phyloP scores from a whole-genome alignment of 2,888 invertebrate species.

The Emmelina monodactyla region DNA sequence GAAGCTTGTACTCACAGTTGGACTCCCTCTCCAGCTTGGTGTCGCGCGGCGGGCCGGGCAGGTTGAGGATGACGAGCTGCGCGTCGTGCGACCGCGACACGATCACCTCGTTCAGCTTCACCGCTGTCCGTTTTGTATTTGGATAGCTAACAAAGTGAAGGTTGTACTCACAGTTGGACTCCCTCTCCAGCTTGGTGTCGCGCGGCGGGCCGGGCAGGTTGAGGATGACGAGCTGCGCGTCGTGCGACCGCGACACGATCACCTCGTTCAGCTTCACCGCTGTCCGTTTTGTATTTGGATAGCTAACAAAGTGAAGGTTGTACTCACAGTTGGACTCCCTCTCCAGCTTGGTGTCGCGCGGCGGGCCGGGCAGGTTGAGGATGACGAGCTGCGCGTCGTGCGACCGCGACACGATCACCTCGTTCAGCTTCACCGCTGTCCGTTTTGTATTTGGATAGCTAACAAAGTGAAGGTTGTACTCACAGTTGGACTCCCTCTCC shows the following conservation, averaged over 20 bases:
- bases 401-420: constrained; percentile 96
- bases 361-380: constrained; percentile 97
- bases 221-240: constrained; percentile 96
- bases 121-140: too few relatives aligned
- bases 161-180: constrained; percentile 91
- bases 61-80: constrained; percentile 96
- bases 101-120: constrained; percentile 97
- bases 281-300: too few relatives aligned
- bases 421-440: constrained; percentile 98
- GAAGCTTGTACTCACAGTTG: constrained; percentile 87
- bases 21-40: constrained; percentile 89
- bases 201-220: constrained; percentile 98
- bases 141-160: too few relatives aligned
- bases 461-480: too few relatives aligned
- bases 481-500: constrained; percentile 95
- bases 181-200: constrained; percentile 85
- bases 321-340: constrained; percentile 91
- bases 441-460: too few relatives aligned
- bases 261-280: constrained; percentile 98
- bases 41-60: constrained; percentile 95
- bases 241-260: constrained; percentile 95
- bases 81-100: constrained; percentile 96
- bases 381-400: constrained; percentile 98
- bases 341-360: constrained; percentile 85
- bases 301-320: too few relatives aligned